Evolutionary conservation across 2,113 vertebrate species (phyloP), one percentile per base, ranked within the genome.

Genomic region (Phylloscopus trochilus): DNA sequence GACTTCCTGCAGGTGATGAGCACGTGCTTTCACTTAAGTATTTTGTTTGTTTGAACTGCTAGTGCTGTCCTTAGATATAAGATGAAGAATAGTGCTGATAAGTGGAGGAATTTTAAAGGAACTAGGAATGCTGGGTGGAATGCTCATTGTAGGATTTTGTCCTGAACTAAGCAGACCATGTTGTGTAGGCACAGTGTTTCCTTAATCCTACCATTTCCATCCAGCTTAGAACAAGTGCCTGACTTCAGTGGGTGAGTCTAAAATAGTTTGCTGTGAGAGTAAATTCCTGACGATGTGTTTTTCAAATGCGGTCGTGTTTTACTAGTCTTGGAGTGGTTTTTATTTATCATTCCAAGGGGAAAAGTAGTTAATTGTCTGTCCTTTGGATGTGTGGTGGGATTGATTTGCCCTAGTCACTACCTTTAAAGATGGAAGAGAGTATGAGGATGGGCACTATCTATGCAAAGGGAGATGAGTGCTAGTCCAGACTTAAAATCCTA

Each of bases 1-100:
- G 99, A 99, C 68, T 99, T 99, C 87, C 96, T 99, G 87, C 99
- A 99, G 99, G 99, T 99, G 96, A 98, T 95, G 89, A 39, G 51
- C 63, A 4, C 0, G 20, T 62, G 56, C 72, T 91, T 86, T 87
- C 7, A 35, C 33, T 47, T 41, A 27, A 82, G 33, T 58, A 12
- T 35, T 78, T 82, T 0, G 3, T 27, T 62, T 44, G 17, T 46
- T 37, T 92, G 68, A 20, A 22, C 30, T 85, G 62, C 22, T 44
- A 17, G 33, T 60, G 49, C 26, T 64, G n/a, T 41, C 66, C 26
- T 85, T 44, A 53, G 11, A 28, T 60, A 11, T 1, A 47, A 64
- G 27, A 27, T 64, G 52, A 83, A 62, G 43, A 59, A 30, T 30
- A 72, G 27, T 43, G 82, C 21, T 75, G 11, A 41, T 52, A 72